Conservation (phyloP, 1,140 invertebrate species). For the Danaus melanippus region DNA sequence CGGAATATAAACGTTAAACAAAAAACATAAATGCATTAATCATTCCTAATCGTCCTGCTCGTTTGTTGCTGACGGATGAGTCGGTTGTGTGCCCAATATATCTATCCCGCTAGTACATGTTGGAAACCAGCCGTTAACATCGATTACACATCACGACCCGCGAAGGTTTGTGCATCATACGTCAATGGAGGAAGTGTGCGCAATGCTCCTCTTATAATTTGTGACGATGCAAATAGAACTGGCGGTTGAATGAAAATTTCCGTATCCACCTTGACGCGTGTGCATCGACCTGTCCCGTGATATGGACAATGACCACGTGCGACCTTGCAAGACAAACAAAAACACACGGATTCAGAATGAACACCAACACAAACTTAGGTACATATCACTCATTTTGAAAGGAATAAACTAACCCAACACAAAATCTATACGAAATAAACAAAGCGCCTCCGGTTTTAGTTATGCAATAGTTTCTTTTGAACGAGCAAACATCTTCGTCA, state of each 20-base stretch:
- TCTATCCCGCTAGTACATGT: constrained; percentile 38
- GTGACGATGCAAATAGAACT: constrained; percentile 62
- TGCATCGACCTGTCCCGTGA: constrained; percentile 58
- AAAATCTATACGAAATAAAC: constrained; percentile 10
- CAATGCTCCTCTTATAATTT: constrained; percentile 51
- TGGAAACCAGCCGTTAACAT: constrained; percentile 34
- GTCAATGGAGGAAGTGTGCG: constrained; percentile 60
- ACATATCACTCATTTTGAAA: constrained; percentile 30
- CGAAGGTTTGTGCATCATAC: constrained; percentile 50
- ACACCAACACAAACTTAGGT: constrained; percentile 39
- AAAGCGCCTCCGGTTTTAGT: constrained; percentile 13
- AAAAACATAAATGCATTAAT: constrained; percentile 9
- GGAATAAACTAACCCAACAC: constrained; percentile 4
- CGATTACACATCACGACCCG: constrained; percentile 29
- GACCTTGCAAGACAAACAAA: constrained; percentile 51
- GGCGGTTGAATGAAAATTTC: constrained; percentile 63
- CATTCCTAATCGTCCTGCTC: constrained; percentile 16
- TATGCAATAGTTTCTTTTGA: constrained; percentile 26
- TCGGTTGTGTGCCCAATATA: constrained; percentile 34
- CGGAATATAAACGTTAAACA: constrained; percentile 11
- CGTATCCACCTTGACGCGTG: constrained; percentile 58
- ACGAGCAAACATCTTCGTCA: constrained; percentile 17
- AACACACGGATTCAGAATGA: constrained; percentile 37
- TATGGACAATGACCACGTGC: constrained; percentile 52
- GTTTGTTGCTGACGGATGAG: constrained; percentile 24